These are phyloP conservation scores for Hyppa rectilinea DNA, from an alignment of 2,888 invertebrate genomes.

Conservation along the genomic window DNA sequence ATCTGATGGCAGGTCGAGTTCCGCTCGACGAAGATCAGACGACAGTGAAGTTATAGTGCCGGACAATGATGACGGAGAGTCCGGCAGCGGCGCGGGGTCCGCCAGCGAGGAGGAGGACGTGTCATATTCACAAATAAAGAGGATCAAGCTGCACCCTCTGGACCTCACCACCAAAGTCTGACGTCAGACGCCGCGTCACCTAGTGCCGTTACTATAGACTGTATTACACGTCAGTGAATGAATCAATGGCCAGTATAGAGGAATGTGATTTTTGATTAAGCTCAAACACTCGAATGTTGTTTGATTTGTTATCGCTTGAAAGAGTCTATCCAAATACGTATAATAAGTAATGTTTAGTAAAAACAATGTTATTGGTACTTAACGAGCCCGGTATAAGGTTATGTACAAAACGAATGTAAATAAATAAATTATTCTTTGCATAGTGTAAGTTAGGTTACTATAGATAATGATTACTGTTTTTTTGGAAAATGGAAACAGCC, in stretches of 20 bases:
- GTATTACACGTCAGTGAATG: constrained; percentile 76
- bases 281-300: constrained; percentile 79
- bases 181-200: constrained; percentile 74
- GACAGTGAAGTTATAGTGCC: constrained; percentile 88
- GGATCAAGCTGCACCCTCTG: constrained; percentile 91
- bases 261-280: constrained; percentile 86
- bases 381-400: constrained; percentile 82
- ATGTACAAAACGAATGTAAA: constrained; percentile 88
- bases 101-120: constrained; percentile 89
- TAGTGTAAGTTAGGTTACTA: constrained; percentile 79
- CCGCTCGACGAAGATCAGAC: constrained; percentile 86
- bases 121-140: constrained; percentile 90
- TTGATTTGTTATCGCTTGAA: constrained; percentile 88
- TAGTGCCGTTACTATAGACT: constrained; percentile 74
- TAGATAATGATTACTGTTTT: constrained; percentile 79
- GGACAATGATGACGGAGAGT: constrained; percentile 86
- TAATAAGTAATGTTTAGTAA: constrained; percentile 84
- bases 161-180: constrained; percentile 94
- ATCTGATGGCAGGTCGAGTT: constrained; percentile 91
- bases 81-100: constrained; percentile 84
- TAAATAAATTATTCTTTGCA: constrained; percentile 82
- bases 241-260: constrained; percentile 87
- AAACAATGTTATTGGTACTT: constrained; percentile 81
- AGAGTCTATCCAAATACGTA: constrained; percentile 91
- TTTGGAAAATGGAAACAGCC: constrained; percentile 77